phyloP scores from a whole-genome alignment of 2,888 invertebrate genomes.

The Clunio marinus region DNA sequence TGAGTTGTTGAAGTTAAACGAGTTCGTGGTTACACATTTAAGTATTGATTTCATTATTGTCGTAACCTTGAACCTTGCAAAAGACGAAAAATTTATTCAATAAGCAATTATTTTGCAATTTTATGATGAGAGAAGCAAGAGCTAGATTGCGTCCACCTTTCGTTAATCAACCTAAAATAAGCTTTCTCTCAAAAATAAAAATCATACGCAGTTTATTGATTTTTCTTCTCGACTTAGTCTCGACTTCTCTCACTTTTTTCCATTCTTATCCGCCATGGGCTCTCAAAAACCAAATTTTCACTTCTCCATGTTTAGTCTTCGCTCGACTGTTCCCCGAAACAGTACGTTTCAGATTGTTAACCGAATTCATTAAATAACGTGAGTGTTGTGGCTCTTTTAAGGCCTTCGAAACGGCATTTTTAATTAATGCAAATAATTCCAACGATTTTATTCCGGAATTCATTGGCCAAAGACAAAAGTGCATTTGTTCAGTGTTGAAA shows the following conservation, averaged over 20 bases:
- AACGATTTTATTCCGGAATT: constrained; percentile 14
- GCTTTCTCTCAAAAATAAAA: background rate
- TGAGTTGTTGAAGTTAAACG: too few species aligned
- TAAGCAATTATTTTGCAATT: too few species aligned
- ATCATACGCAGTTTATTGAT: constrained; percentile 35
- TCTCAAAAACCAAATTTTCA: background rate
- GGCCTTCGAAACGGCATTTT: constrained; percentile 11
- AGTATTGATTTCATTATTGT: too few species aligned
- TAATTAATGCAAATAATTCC: constrained; percentile 29
- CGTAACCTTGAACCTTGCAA: background rate
- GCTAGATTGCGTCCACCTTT: background rate
- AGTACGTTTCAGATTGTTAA: constrained; percentile 20
- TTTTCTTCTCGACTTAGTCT: constrained; percentile 12
- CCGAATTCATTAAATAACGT: constrained; percentile 16
- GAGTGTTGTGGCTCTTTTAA: constrained; percentile 12
- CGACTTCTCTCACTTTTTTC: background rate
- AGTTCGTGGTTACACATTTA: too few species aligned
- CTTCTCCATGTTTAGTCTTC: constrained; percentile 20
- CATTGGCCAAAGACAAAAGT: constrained; percentile 5
- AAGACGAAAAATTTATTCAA: too few species aligned
- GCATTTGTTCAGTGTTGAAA: constrained; percentile 1
- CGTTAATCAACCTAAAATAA: background rate
- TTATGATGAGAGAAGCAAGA: too few species aligned
- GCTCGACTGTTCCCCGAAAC: constrained; percentile 28
- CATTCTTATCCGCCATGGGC: constrained; percentile 14